Conservation (phyloP, 2,888 invertebrate genomes). For the Lasius fuliginosus region DNA sequence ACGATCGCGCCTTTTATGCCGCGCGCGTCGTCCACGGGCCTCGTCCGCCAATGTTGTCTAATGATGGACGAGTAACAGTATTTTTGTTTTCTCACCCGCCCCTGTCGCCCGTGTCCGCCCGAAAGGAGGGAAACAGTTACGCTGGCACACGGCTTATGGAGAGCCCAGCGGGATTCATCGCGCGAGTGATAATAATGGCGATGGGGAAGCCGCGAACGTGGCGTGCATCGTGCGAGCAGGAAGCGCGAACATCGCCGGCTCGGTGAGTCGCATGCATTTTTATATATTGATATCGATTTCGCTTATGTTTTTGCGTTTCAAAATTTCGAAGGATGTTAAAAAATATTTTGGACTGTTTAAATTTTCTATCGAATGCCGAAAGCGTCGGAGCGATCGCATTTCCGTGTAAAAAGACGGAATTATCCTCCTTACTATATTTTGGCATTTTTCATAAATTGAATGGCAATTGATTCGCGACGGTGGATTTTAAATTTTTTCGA, state of each 20-base stretch:
- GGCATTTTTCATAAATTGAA: background rate
- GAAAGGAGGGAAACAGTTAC: slow-evolving; percentile 48
- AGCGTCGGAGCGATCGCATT: too few relatives aligned
- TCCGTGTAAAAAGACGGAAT: background rate
- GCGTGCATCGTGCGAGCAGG: slow-evolving; percentile 42
- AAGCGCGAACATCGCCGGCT: background rate
- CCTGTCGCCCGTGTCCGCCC: slow-evolving; percentile 12
- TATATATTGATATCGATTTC: background rate
- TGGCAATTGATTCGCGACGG: background rate
- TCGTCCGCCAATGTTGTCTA: slow-evolving; percentile 29
- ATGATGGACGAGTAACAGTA: slow-evolving; percentile 55
- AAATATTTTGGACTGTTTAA: too few relatives aligned
- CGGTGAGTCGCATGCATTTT: slow-evolving; percentile 26
- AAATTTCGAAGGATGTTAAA: background rate
- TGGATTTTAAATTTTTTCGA: background rate
- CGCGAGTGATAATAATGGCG: slow-evolving; percentile 48
- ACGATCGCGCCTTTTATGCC: slow-evolving; percentile 47
- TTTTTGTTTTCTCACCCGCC: slow-evolving; percentile 37
- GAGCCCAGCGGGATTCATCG: slow-evolving; percentile 28
- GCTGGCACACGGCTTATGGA: slow-evolving; percentile 17
- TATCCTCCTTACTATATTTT: background rate
- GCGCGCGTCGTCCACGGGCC: slow-evolving; percentile 5
- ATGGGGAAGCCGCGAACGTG: slow-evolving; percentile 49
- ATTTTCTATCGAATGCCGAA: too few relatives aligned
- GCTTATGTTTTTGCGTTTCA: background rate